A percentile compares a stretch with the other conserved stretches of the same genome.
These are phyloP conservation scores for Limonius californicus DNA, from an alignment of 1,140 invertebrate genomes.

Conservation along the genomic window DNA sequence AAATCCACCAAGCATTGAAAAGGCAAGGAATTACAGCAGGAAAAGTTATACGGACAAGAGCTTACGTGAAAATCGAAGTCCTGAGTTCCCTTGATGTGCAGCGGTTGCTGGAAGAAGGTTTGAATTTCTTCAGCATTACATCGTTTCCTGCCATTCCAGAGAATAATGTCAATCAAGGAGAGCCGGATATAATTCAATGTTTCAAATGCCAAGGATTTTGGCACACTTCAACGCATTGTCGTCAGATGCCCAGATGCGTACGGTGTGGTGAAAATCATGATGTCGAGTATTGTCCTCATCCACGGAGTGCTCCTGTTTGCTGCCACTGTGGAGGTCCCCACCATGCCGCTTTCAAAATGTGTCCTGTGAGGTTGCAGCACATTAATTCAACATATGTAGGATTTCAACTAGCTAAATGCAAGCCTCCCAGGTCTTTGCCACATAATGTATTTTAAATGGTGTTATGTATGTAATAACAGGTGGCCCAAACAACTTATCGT, in stretches of 20 bases:
- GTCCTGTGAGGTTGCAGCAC: conserved; percentile 52
- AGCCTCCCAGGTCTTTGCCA: not conserved
- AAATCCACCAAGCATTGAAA: conserved; percentile 23
- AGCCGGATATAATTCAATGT: conserved; percentile 29
- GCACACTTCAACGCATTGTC: conserved; percentile 54
- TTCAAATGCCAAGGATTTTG: conserved; percentile 54
- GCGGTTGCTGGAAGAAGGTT: conserved; percentile 22
- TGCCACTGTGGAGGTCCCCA: conserved; percentile 54
- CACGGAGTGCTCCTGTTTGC: conserved; percentile 51
- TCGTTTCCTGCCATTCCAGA: conserved; percentile 21
- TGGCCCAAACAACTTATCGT: no score
- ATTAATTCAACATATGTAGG: conserved; percentile 49
- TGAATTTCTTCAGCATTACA: conserved; percentile 27
- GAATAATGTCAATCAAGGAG: not conserved
- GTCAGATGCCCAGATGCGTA: conserved; percentile 51
- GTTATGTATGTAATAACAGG: no score
- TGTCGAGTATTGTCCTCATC: conserved; percentile 50
- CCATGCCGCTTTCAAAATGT: conserved; percentile 50
- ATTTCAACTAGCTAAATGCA: conserved; percentile 43
- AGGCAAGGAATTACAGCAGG: conserved; percentile 19
- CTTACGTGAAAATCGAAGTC: conserved; percentile 21
- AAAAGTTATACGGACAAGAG: conserved; percentile 17
- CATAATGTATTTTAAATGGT: not conserved
- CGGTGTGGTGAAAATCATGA: conserved; percentile 53
- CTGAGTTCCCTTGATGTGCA: conserved; percentile 19